phyloP scores from a whole-genome alignment of 2,113 vertebrate genomes.

The Thalassarche chlororhynchos region DNA sequence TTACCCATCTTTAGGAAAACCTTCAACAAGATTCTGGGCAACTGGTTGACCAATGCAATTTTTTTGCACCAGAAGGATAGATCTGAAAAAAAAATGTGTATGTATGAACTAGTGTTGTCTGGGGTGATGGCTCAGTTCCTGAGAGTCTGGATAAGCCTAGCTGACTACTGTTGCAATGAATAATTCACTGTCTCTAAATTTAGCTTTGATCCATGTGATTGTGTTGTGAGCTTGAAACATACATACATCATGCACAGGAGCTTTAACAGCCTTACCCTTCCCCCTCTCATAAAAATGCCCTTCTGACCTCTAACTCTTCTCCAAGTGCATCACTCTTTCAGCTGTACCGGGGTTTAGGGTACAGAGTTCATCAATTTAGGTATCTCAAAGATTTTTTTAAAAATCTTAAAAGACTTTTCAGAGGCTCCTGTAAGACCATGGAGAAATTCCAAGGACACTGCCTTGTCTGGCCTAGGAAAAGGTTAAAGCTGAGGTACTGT shows the following conservation, averaged over 20 bases:
- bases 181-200: constrained; percentile 67
- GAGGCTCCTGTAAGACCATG: neutral
- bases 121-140: neutral
- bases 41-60: neutral
- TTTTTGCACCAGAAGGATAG: neutral
- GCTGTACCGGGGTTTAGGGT: neutral
- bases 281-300: neutral
- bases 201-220: constrained; percentile 43
- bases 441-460: neutral
- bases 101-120: neutral
- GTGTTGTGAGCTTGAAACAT: constrained; percentile 36
- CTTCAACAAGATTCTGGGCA: neutral
- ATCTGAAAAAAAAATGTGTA: neutral
- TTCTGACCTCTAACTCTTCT: constrained; percentile 24
- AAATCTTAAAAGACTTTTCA: neutral
- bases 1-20: neutral
- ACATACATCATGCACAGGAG: neutral
- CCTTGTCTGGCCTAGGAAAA: neutral
- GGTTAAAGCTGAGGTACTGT: neutral
- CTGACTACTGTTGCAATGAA: constrained; percentile 43
- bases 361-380: neutral
- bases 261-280: neutral
- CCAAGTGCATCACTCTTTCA: neutral
- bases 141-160: neutral
- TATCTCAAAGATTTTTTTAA: neutral